These are phyloP conservation scores for Cottus gobio DNA, from an alignment of 2,113 vertebrate species.

Conservation along the genomic window DNA sequence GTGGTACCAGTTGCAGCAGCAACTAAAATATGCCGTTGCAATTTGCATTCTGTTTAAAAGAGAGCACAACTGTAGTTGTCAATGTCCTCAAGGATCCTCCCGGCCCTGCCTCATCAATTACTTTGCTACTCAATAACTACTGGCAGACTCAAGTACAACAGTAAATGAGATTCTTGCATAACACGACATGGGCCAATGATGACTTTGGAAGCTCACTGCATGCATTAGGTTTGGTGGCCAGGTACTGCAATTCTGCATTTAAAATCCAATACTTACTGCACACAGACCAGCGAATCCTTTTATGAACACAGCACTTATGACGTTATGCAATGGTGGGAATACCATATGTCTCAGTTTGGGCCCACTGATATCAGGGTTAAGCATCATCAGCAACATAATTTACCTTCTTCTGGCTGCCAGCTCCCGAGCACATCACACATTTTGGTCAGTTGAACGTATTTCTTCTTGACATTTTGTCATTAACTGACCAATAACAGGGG, in stretches of 20 bases:
- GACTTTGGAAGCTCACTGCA: conserved; percentile 43
- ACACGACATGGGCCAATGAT: conserved; percentile 49
- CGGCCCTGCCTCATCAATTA: conserved; percentile 68
- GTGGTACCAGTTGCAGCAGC: conserved; percentile 2
- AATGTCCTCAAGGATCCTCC: conserved; percentile 64
- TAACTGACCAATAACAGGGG: conserved; percentile 11
- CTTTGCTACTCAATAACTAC: conserved; percentile 68
- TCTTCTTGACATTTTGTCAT: conserved; percentile 9
- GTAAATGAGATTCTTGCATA: conserved; percentile 69
- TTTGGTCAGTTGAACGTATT: conserved; percentile 27
- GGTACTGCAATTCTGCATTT: conserved; percentile 33
- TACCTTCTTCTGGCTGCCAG: conserved; percentile 35
- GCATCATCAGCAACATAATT: conserved; percentile 50
- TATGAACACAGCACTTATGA: conserved; percentile 28
- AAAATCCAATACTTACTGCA: conserved; percentile 28
- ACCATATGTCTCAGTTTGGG: conserved; percentile 44
- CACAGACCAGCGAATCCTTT: conserved; percentile 5
- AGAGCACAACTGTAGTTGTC: conserved; percentile 53
- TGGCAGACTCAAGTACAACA: conserved; percentile 69
- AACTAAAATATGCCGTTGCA: conserved; percentile 17
- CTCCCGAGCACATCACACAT: conserved; percentile 17
- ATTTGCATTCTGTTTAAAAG: conserved; percentile 57
- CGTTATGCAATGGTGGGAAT: conserved; percentile 13
- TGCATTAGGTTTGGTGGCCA: conserved; percentile 40
- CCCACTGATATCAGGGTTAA: conserved; percentile 23